A percentile compares a stretch with the other conserved stretches of the same genome.
Evolutionary conservation across 2,888 invertebrate genomes (phyloP).

Genomic region (Eupithecia exiguata): DNA sequence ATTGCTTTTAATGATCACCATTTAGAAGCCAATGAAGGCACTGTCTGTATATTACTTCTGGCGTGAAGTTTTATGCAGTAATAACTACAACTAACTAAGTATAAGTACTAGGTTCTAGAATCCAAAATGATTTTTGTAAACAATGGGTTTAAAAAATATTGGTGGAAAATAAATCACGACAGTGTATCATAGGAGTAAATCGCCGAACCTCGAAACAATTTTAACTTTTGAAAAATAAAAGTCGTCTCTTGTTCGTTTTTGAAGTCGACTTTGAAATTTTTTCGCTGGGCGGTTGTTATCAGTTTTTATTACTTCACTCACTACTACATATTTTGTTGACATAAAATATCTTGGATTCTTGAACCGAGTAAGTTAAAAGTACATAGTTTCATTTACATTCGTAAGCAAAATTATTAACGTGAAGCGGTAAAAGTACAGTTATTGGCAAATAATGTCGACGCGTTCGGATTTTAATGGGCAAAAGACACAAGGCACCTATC

Average conservation of each 20-base stretch:
- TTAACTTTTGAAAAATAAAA: not conserved
- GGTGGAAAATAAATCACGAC: not conserved
- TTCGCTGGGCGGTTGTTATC: not conserved
- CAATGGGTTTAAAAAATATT: not conserved
- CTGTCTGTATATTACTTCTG: not conserved
- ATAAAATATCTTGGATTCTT: slow-evolving; percentile 4
- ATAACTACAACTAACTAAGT: not conserved
- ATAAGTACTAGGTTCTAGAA: not conserved
- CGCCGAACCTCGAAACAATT: not conserved
- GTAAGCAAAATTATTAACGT: not conserved
- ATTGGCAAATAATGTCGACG: not conserved
- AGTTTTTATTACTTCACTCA: not conserved
- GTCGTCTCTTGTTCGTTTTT: not conserved
- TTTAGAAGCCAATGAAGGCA: not conserved
- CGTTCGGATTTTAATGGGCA: not conserved
- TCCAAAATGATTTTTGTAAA: not conserved
- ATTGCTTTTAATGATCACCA: slow-evolving; percentile 6
- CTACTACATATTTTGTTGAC: not conserved
- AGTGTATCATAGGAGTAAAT: not conserved
- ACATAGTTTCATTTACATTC: not conserved
- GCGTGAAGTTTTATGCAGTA: not conserved
- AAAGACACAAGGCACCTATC: not conserved
- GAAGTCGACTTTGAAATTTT: too few relatives aligned
- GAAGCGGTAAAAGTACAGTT: not conserved
- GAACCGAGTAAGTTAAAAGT: too few relatives aligned